These are phyloP conservation scores for Calyptomena viridis DNA, from an alignment of 2,113 vertebrate genomes.

Conservation along the genomic window DNA sequence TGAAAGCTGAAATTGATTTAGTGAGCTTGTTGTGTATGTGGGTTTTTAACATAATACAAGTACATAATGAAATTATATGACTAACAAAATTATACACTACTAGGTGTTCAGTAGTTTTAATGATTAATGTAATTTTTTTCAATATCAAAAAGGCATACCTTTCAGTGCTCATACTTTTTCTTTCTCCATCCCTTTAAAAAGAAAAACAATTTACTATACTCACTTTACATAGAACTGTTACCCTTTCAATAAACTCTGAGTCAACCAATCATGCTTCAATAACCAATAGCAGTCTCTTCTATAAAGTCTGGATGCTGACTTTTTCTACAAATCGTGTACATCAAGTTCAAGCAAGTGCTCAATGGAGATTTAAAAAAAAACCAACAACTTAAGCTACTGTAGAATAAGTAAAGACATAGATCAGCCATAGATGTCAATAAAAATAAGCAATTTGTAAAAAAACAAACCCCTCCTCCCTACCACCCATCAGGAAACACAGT, in stretches of 20 bases:
- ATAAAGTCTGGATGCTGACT: neutral
- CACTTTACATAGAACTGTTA: neutral
- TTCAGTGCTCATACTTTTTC: constrained; percentile 98
- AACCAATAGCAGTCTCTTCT: neutral
- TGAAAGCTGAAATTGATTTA: neutral
- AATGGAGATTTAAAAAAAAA: neutral
- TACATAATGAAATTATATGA: neutral
- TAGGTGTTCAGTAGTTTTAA: neutral
- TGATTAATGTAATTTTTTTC: neutral
- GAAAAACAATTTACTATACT: constrained; percentile 10
- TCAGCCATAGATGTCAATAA: neutral
- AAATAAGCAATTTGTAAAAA: neutral
- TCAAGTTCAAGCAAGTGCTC: neutral
- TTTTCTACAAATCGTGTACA: neutral
- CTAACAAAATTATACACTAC: neutral
- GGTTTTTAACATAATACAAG: neutral
- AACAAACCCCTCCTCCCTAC: neutral
- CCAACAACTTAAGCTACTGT: neutral
- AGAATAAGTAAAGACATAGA: neutral
- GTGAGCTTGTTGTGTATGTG: neutral
- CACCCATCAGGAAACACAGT: neutral
- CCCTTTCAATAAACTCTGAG: neutral
- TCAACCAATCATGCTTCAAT: neutral
- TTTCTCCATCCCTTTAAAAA: constrained; percentile 88
- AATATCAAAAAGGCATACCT: constrained; percentile 76